Base-by-base conservation (phyloP, 2,113 vertebrate species). In the Onychostoma macrolepis region DNA sequence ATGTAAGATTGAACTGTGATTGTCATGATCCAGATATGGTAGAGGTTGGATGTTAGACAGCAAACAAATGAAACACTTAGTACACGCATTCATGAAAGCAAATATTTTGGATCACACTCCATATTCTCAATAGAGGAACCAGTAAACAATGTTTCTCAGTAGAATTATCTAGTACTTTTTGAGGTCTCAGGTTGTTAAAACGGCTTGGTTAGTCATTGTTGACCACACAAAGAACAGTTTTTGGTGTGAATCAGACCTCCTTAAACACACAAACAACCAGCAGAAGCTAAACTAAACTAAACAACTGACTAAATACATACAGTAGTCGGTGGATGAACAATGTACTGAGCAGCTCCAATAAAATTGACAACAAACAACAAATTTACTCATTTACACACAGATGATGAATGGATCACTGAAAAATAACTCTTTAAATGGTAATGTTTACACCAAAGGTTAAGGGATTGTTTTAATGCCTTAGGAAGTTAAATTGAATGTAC, bases 1-100 rank as follows among this genome's bases (percentile, higher is more conserved):
- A 87, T 99, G 98, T 94, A 99, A 99, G 94, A 99, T 99, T 78
- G 98, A 99, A 90, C 96, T 99, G 96, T 99, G 94, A 92, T 15
- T 76, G 48, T 56, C 26, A 53, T 53, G 65, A 71, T 71, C 6
- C 24, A 74, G 11, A 83, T 71, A 5, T 41, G 17, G 21, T 24
- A 33, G 28, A 71, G 6, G 63, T 11, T 38, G 21, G 48, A 83
- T 67, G 17, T 19, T 12, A 15, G 13, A 69, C 63, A 69, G 6
- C 28, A 67, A 65, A 83, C 41, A 83, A n/a, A 8, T 71, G n/a
- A 24, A 81, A 81, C 43, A 28, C 21, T 8, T 65, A 43, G 3
- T 43, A 28, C 58, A 82, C 15, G 21, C 38, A 21, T 65, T 82
- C 61, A 82, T 38, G 30, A 45, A 81, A 65, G 56, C 56, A 45